Conservation (phyloP, 2,797 vertebrate species). For the Discoglossus pictus region DNA sequence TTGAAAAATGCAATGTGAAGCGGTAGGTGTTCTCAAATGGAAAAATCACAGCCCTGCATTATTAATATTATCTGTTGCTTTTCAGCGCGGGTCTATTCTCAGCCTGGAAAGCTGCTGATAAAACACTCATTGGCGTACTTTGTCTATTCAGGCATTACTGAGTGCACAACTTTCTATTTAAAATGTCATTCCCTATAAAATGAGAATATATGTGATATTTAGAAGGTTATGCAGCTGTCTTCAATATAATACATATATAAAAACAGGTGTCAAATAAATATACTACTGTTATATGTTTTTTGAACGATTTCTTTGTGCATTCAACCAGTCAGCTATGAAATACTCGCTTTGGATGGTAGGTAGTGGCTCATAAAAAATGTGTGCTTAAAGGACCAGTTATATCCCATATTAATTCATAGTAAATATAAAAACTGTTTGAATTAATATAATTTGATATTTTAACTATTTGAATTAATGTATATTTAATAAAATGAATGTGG, state of each 20-base stretch:
- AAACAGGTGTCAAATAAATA: constrained; percentile 5
- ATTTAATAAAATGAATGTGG: too few species aligned
- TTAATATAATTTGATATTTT: too few species aligned
- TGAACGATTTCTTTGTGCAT: neutral
- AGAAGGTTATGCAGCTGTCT: constrained; percentile 7
- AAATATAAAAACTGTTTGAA: too few species aligned
- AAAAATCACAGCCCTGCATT: constrained; percentile 28
- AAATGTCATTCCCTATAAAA: constrained; percentile 23
- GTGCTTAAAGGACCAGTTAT: too few species aligned
- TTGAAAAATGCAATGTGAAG: constrained; percentile 43
- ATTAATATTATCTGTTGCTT: constrained; percentile 50
- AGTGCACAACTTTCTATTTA: constrained; percentile 17
- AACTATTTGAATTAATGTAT: too few species aligned
- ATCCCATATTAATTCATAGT: too few species aligned
- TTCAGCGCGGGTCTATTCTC: constrained; percentile 37
- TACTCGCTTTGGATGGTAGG: neutral
- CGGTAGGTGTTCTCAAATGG: constrained; percentile 45
- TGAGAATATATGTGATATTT: constrained; percentile 24
- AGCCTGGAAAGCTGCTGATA: constrained; percentile 28
- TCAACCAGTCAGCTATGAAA: neutral
- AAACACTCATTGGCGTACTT: constrained; percentile 29
- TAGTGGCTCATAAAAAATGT: too few species aligned
- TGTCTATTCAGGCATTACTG: constrained; percentile 27
- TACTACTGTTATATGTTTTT: neutral
- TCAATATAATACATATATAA: constrained; percentile 1